A percentile compares a stretch with the other conserved stretches of the same genome.
These are phyloP conservation scores for Calonectris borealis DNA, from an alignment of 2,113 vertebrate species.

Conservation along the genomic window DNA sequence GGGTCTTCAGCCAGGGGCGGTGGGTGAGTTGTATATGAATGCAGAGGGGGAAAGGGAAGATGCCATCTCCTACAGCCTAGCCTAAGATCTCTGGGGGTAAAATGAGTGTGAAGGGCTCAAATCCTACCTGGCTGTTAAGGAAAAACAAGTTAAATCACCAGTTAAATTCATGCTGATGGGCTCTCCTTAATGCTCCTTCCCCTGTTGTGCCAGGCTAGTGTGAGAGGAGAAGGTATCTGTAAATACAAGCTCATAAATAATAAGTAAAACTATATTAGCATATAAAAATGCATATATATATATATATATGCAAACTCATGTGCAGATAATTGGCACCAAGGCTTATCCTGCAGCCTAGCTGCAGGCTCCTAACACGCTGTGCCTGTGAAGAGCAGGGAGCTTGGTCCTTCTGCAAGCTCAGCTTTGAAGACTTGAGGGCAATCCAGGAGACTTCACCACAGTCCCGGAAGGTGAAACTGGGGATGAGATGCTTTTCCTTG, in stretches of 20 bases:
- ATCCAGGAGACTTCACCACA: too few species aligned
- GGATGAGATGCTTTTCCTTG: not conserved
- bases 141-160: not conserved
- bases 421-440: too few species aligned
- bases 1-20: not conserved
- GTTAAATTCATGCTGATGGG: not conserved
- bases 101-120: not conserved
- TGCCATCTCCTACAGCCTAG: not conserved
- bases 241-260: not conserved
- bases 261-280: not conserved
- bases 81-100: not conserved
- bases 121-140: not conserved
- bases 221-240: not conserved
- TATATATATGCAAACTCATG: accelerated
- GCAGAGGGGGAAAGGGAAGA: not conserved
- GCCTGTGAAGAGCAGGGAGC: not conserved
- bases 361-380: not conserved
- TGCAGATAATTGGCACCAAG: not conserved
- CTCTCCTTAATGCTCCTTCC: not conserved
- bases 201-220: not conserved
- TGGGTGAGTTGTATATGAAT: accelerated
- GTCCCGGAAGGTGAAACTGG: too few species aligned
- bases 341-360: not conserved
- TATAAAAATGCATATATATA: not conserved
- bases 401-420: not conserved